phyloP scores from a whole-genome alignment of 2,113 vertebrate species.

The Poeciliopsis prolifica region DNA sequence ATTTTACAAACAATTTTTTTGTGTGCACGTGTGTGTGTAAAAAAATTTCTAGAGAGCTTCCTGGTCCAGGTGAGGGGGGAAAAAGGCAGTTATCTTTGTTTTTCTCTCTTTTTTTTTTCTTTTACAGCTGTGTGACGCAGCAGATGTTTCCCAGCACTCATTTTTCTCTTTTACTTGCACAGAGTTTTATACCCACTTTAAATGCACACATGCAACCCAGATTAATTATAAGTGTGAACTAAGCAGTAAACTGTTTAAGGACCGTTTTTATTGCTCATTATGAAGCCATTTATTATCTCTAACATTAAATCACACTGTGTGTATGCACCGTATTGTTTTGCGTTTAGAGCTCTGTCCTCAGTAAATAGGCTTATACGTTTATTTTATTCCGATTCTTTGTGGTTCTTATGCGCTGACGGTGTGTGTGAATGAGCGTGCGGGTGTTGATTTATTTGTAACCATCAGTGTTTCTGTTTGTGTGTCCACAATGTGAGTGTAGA shows the following conservation, averaged over 20 bases:
- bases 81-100: slow-evolving; percentile 15
- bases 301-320: slow-evolving; percentile 67
- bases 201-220: slow-evolving; percentile 69
- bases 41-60: slow-evolving; percentile 44
- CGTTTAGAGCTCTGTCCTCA: slow-evolving; percentile 53
- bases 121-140: slow-evolving; percentile 47
- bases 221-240: slow-evolving; percentile 76
- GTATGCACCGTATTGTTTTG: slow-evolving; percentile 66
- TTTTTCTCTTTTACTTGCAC: slow-evolving; percentile 53
- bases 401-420: slow-evolving; percentile 4
- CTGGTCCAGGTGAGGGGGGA: slow-evolving; percentile 18
- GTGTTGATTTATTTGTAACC: slow-evolving; percentile 23
- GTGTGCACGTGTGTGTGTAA: slow-evolving; percentile 16
- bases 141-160: slow-evolving; percentile 61
- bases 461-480: slow-evolving; percentile 21
- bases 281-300: slow-evolving; percentile 73
- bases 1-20: slow-evolving; percentile 47
- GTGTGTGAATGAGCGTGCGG: slow-evolving; percentile 5
- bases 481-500: slow-evolving; percentile 27
- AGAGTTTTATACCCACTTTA: slow-evolving; percentile 64
- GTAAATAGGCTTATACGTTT: slow-evolving; percentile 57
- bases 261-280: slow-evolving; percentile 74
- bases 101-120: slow-evolving; percentile 29
- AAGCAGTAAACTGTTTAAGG: slow-evolving; percentile 75
- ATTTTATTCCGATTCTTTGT: slow-evolving; percentile 49